Percentiles rank a stretch among this genome's conserved stretches.
Conservation (phyloP, 2,797 vertebrate genomes). For the Tamandua tetradactyla region DNA sequence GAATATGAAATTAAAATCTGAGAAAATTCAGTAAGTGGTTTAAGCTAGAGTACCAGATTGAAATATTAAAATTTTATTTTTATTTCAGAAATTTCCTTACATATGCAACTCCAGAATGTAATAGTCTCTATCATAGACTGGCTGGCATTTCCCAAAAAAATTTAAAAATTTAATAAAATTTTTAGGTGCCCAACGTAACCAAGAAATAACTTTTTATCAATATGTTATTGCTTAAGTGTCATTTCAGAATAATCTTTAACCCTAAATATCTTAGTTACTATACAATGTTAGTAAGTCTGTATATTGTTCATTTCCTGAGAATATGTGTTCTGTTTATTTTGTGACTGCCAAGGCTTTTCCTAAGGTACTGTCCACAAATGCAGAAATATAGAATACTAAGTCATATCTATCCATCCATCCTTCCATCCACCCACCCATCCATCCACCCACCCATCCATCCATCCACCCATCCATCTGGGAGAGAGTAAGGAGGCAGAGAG, state of each 20-base stretch:
- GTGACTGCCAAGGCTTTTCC: background rate
- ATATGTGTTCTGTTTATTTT: constrained; percentile 27
- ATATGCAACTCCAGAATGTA: background rate
- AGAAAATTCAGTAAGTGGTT: background rate
- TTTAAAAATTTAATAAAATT: constrained; percentile 49
- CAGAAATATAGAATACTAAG: background rate
- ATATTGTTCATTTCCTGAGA: constrained; percentile 21
- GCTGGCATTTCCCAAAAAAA: constrained; percentile 50
- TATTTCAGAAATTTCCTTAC: constrained; percentile 6
- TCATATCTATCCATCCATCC: no score
- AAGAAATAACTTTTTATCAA: constrained; percentile 16
- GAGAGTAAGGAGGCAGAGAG: background rate
- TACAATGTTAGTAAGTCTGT: constrained; percentile 51
- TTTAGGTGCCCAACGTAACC: background rate
- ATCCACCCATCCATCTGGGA: no score
- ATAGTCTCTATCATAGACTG: constrained; percentile 18
- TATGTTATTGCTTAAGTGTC: constrained; percentile 21
- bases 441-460: no score
- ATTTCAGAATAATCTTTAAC: constrained; percentile 33
- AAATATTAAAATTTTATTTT: background rate
- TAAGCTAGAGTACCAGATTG: background rate
- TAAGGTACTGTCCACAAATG: background rate
- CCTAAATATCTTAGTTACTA: constrained; percentile 45
- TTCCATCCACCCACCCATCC: no score
- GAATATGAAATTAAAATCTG: constrained; percentile 9